Percentiles rank a stretch among this genome's conserved stretches.
phyloP scores from a whole-genome alignment of 2,113 vertebrate species.

The Tyto alba region DNA sequence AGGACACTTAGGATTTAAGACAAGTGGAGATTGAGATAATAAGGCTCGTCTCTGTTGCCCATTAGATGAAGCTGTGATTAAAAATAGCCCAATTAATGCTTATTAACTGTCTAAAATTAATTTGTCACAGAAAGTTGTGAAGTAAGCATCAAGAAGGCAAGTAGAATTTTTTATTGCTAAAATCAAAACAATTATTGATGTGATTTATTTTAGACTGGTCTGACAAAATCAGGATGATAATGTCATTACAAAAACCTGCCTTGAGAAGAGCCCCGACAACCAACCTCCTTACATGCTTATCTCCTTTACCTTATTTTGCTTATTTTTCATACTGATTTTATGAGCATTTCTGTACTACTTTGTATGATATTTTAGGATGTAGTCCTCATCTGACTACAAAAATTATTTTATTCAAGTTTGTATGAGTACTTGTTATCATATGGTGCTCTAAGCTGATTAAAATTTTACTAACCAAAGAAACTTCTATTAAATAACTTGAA shows the following conservation, averaged over 20 bases:
- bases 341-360: background rate
- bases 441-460: background rate
- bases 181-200: constrained; percentile 3
- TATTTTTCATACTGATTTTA: background rate
- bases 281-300: background rate
- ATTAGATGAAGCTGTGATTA: constrained; percentile 49
- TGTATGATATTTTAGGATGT: background rate
- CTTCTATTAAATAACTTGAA: background rate
- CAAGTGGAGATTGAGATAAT: constrained; percentile 18
- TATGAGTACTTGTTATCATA: background rate
- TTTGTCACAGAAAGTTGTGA: constrained; percentile 52
- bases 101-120: constrained; percentile 58
- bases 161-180: background rate
- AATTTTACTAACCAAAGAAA: background rate
- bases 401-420: background rate
- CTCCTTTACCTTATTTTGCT: background rate
- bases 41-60: constrained; percentile 7
- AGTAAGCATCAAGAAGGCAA: constrained; percentile 16
- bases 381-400: background rate
- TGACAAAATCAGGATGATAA: background rate
- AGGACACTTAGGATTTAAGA: background rate
- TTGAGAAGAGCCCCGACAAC: background rate
- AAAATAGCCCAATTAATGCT: constrained; percentile 43
- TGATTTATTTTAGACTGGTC: background rate
- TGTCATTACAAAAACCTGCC: background rate